These are phyloP conservation scores for Abscondita cerata DNA, from an alignment of 2,888 invertebrate genomes.

Conservation along the genomic window DNA sequence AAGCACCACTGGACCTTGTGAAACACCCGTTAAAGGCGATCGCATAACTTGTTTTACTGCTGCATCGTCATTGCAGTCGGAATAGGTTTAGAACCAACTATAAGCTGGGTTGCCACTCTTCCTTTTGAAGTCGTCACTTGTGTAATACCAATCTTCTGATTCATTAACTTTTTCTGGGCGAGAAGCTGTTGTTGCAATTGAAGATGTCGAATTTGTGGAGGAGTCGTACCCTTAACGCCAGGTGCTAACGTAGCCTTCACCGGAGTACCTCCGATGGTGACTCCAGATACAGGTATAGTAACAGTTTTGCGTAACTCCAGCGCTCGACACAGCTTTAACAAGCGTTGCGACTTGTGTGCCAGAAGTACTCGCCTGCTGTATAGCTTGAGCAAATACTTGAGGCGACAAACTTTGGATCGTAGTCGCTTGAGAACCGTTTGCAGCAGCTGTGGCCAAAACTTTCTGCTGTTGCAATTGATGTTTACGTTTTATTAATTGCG, in stretches of 20 bases:
- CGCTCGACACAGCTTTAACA: slow-evolving; percentile 66
- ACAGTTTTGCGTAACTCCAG: slow-evolving; percentile 54
- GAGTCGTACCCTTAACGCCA: slow-evolving; percentile 62
- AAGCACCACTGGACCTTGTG: slow-evolving; percentile 67
- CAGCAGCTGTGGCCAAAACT: slow-evolving; percentile 45
- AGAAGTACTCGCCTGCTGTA: slow-evolving; percentile 62
- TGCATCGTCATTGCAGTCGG: slow-evolving; percentile 74
- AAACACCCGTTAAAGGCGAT: slow-evolving; percentile 58
- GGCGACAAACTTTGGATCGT: slow-evolving; percentile 54
- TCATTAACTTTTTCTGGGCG: slow-evolving; percentile 63
- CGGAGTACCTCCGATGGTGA: slow-evolving; percentile 59
- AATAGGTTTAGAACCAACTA: slow-evolving; percentile 70
- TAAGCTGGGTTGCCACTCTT: slow-evolving; percentile 70
- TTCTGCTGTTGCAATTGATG: slow-evolving; percentile 54
- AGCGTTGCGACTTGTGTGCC: slow-evolving; percentile 67
- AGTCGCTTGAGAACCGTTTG: slow-evolving; percentile 47
- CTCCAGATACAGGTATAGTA: slow-evolving; percentile 63
- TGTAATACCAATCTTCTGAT: slow-evolving; percentile 69
- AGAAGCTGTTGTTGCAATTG: slow-evolving; percentile 66
- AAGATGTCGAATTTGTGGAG: slow-evolving; percentile 71
- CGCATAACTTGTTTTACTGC: slow-evolving; percentile 71
- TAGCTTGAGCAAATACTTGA: slow-evolving; percentile 55
- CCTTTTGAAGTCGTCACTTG: slow-evolving; percentile 58
- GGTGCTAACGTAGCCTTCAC: slow-evolving; percentile 48
- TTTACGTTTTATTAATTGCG: slow-evolving; percentile 61